phyloP scores from a whole-genome alignment of 2,113 vertebrate species.

The Bufo gargarizans region DNA sequence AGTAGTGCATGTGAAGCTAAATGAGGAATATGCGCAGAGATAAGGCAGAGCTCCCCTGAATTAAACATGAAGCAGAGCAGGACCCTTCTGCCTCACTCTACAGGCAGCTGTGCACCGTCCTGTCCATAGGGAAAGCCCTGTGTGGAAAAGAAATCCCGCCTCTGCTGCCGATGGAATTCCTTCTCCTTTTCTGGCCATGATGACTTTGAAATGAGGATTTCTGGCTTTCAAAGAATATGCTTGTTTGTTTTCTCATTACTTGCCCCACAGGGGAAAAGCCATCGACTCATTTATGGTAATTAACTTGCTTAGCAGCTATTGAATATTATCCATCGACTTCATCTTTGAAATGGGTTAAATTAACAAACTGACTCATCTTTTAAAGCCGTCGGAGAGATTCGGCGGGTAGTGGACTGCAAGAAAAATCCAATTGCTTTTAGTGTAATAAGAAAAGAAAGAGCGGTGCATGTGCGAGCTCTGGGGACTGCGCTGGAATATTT shows the following conservation, averaged over 20 bases:
- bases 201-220: slow-evolving; percentile 48
- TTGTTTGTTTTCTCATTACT: slow-evolving; percentile 50
- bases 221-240: slow-evolving; percentile 28
- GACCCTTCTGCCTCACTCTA: slow-evolving; percentile 42
- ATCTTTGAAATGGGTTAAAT: slow-evolving; percentile 20
- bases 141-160: not conserved
- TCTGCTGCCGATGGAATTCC: slow-evolving; percentile 10
- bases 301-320: slow-evolving; percentile 41
- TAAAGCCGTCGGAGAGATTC: not conserved
- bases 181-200: slow-evolving; percentile 8
- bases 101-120: slow-evolving; percentile 23
- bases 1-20: not conserved
- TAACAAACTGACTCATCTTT: slow-evolving; percentile 31
- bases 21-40: slow-evolving; percentile 26
- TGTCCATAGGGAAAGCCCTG: slow-evolving; percentile 41
- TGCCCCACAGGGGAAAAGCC: slow-evolving; percentile 24
- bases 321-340: slow-evolving; percentile 27
- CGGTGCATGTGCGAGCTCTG: not conserved
- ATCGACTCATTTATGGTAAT: slow-evolving; percentile 40
- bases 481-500: not conserved
- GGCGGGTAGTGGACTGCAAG: not conserved
- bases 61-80: slow-evolving; percentile 36
- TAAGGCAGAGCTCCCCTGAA: slow-evolving; percentile 23
- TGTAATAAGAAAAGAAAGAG: slow-evolving; percentile 15
- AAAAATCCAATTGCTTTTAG: slow-evolving; percentile 6